Base-by-base conservation (phyloP, 2,797 vertebrate genomes). In the Lagorchestes hirsutus region DNA sequence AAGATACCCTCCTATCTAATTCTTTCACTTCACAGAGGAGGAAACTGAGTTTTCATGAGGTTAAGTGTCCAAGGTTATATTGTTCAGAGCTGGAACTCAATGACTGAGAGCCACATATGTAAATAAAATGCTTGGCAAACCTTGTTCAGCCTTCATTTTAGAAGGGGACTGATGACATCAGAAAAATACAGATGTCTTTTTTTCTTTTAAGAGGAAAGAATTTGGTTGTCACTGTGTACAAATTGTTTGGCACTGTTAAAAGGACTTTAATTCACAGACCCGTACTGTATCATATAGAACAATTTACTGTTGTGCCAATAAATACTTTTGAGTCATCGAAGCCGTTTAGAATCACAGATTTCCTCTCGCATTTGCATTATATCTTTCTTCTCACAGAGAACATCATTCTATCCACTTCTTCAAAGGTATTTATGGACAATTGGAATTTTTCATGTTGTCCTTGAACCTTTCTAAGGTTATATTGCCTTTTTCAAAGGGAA, bases 401-500 rank as follows among this genome's bases (percentile, higher is more conserved):
- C 6, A 55, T 94, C 92, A 94, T 3, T 62, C 54, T 90, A 56
- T 92, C 57, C n/a, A 91, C 93, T 50, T 96, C 29, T 9, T 96
- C 22, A 27, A 92, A 93, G 54, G 93, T 91, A 67, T 54, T 58
- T 55, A 92, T 91, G 29, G 46, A 27, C 54, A 95, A 92, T 95
- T 95, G 95, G 50, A 40, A 92, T 93, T 96, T 82, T 74, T 11
- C 56, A 18, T 95, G 40, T 92, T 96, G 91, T 93, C 34, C 96
- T 94, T 90, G 91, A 96, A 50, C 22, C 22, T 97, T 55, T 92
- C 46, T 91, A 90, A 96, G 56, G 55, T 93, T 57, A 93, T 93
- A 91, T 67, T 2, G 92, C 50, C 93, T 67, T 93, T 59, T 97
- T 87, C 40, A 92, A 97, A 96, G 40, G 14, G 59, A 96, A 95